A percentile compares a stretch with the other conserved stretches of the same genome.
Evolutionary conservation across 2,113 vertebrate genomes (phyloP).

Genomic region (Hippocampus abdominalis): DNA sequence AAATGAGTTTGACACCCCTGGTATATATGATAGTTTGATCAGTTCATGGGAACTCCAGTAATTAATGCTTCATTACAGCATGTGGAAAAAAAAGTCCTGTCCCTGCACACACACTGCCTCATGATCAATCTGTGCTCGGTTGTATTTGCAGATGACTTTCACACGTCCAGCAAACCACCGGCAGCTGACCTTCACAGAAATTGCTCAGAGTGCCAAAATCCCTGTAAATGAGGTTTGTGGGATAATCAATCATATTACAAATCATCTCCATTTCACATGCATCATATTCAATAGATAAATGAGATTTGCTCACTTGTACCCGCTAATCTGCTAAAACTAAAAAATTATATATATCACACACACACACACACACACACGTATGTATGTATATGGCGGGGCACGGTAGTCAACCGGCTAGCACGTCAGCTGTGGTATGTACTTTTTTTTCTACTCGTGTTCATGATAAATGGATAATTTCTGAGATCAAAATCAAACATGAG

Average conservation of each 20-base stretch:
- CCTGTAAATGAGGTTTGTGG: conserved; percentile 86
- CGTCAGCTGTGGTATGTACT: too few species aligned
- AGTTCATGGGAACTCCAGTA: too few species aligned
- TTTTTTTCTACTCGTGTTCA: too few species aligned
- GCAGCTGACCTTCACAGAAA: conserved; percentile 94
- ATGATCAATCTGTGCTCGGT: not conserved
- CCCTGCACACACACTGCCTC: not conserved
- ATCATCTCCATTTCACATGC: not conserved
- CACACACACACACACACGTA: too few species aligned
- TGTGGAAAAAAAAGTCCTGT: not conserved
- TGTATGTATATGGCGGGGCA: too few species aligned
- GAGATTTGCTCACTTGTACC: not conserved
- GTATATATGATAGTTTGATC: too few species aligned
- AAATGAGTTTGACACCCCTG: too few species aligned
- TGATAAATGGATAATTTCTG: too few species aligned
- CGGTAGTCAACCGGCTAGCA: too few species aligned
- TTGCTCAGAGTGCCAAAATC: conserved; percentile 89
- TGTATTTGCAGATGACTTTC: conserved; percentile 88
- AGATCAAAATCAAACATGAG: too few species aligned
- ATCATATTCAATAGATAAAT: not conserved
- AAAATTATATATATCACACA: too few species aligned
- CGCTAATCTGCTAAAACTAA: not conserved
- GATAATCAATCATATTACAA: not conserved
- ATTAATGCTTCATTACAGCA: not conserved
- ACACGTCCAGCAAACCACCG: conserved; percentile 94